phyloP scores from a whole-genome alignment of 1,140 invertebrate species.

The Sesamia nonagrioides region DNA sequence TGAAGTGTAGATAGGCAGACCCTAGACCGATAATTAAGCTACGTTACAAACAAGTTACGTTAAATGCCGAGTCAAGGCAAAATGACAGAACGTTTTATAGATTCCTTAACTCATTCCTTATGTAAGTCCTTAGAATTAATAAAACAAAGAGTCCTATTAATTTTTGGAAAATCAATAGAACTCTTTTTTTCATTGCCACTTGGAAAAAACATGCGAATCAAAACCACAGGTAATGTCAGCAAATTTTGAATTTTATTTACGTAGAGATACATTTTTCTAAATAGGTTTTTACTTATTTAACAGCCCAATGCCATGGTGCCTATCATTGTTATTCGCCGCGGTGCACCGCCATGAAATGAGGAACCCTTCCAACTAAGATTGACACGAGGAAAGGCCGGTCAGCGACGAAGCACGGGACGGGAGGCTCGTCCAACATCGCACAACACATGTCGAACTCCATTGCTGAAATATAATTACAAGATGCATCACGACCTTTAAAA shows the following conservation, averaged over 20 bases:
- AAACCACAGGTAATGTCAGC: background rate
- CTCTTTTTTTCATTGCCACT: too few species aligned
- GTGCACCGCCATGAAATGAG: constrained; percentile 49
- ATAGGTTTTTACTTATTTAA: background rate
- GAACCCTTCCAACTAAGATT: constrained; percentile 31
- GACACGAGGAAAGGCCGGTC: constrained; percentile 54
- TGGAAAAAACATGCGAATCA: too few species aligned
- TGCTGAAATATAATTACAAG: constrained; percentile 44
- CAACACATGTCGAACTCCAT: constrained; percentile 51
- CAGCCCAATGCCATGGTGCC: background rate
- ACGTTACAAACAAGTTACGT: too few species aligned
- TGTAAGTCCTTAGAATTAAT: too few species aligned
- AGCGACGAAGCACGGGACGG: constrained; percentile 50
- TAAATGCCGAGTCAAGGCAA: too few species aligned
- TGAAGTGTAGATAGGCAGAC: too few species aligned
- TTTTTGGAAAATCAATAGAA: too few species aligned
- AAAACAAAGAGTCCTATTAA: too few species aligned
- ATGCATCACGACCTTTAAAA: background rate
- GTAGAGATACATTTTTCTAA: background rate
- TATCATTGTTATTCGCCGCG: constrained; percentile 25
- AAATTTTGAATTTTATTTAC: background rate
- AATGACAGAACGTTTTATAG: too few species aligned
- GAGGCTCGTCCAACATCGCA: constrained; percentile 40
- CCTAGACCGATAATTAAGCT: too few species aligned
- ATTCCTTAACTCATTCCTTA: too few species aligned